Conservation (phyloP, 2,888 invertebrate species). For the Lapara coniferarum region DNA sequence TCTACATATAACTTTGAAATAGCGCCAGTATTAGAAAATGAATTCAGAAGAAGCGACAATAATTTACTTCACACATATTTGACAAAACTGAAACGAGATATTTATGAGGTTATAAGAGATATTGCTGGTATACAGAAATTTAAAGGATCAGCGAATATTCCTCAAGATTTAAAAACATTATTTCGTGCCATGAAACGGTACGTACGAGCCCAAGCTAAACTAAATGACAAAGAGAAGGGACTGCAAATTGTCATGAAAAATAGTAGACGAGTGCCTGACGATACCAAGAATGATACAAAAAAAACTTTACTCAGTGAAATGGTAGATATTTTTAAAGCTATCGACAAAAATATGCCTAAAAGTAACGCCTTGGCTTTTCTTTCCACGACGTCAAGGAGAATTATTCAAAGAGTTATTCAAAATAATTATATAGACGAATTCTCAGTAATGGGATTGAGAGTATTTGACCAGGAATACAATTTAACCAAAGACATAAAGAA, state of each 20-base stretch:
- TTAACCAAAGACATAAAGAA: conserved; percentile 49
- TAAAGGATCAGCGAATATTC: conserved; percentile 40
- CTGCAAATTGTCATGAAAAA: conserved; percentile 12
- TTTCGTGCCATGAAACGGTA: conserved; percentile 56
- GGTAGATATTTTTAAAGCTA: conserved; percentile 48
- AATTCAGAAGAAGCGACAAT: conserved; percentile 41
- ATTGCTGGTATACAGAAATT: conserved; percentile 51
- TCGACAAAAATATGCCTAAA: conserved; percentile 49
- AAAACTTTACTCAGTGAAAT: conserved; percentile 32
- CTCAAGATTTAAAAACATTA: conserved; percentile 52
- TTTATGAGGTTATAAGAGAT: conserved; percentile 59
- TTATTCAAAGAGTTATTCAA: conserved; percentile 56
- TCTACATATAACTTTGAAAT: conserved; percentile 51
- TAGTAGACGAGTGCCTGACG: conserved; percentile 25
- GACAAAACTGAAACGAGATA: conserved; percentile 59
- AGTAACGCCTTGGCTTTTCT: conserved; percentile 46
- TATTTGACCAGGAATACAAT: conserved; percentile 50
- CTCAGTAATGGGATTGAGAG: conserved; percentile 36
- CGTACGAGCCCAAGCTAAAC: conserved; percentile 45
- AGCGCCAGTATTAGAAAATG: conserved; percentile 40
- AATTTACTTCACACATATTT: conserved; percentile 46
- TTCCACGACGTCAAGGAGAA: conserved; percentile 46
- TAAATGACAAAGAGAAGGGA: conserved; percentile 28
- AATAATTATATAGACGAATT: conserved; percentile 47
- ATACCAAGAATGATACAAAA: conserved; percentile 32